phyloP scores from a whole-genome alignment of 2,888 invertebrate genomes.

The Lasius platythorax region DNA sequence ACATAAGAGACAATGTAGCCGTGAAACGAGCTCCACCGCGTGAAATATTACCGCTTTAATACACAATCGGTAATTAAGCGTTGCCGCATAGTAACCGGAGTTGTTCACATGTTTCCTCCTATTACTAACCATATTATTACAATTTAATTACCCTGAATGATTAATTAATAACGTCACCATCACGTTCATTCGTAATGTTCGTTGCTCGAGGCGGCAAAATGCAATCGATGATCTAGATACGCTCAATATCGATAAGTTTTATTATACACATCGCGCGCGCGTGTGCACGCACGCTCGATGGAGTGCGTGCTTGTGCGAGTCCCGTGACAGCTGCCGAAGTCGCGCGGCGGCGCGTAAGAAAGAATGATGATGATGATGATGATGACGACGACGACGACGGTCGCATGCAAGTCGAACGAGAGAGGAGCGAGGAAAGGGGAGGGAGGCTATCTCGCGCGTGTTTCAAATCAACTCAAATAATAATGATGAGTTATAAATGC shows the following conservation, averaged over 20 bases:
- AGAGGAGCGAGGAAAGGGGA: constrained; percentile 43
- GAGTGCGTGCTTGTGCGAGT: constrained; percentile 43
- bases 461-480: constrained; percentile 82
- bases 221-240: constrained; percentile 7
- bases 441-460: constrained; percentile 74
- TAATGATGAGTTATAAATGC: constrained; percentile 83
- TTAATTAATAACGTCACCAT: constrained; percentile 55
- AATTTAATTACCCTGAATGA: constrained; percentile 54
- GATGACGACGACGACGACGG: constrained; percentile 51
- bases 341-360: constrained; percentile 46
- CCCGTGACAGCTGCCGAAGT: constrained; percentile 57
- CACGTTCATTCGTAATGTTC: constrained; percentile 22
- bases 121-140: constrained; percentile 34
- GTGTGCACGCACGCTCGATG: background rate
- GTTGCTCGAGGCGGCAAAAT: background rate
- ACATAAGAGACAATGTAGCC: background rate
- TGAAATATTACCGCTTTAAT: background rate
- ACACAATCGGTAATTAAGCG: constrained; percentile 16
- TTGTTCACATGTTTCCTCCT: constrained; percentile 26
- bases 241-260: constrained; percentile 52
- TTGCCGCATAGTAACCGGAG: constrained; percentile 35
- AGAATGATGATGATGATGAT: constrained; percentile 49
- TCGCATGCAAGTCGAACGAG: constrained; percentile 46
- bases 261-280: background rate
- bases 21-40: background rate